Conservation (phyloP, 2,113 vertebrate species). For the Triplophysa rosa region DNA sequence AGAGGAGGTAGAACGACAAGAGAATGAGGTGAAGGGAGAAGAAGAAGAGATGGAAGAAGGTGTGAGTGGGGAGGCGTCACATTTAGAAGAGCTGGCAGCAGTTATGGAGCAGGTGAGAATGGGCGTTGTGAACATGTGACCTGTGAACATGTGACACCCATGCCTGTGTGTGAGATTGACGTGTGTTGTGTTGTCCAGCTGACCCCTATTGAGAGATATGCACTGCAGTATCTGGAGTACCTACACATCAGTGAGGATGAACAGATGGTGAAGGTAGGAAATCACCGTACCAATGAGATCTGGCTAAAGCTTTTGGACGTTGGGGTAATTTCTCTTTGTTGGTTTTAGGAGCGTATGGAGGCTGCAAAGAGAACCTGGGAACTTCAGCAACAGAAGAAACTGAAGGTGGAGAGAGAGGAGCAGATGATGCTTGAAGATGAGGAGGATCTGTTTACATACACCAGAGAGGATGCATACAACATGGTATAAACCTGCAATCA, state of each 20-base stretch:
- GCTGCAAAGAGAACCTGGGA: slow-evolving; percentile 84
- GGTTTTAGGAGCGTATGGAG: slow-evolving; percentile 74
- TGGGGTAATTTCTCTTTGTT: not conserved
- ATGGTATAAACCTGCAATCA: slow-evolving; percentile 75
- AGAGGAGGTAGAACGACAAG: slow-evolving; percentile 50
- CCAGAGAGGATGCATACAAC: slow-evolving; percentile 90
- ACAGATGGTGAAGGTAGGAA: slow-evolving; percentile 66
- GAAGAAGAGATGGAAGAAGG: slow-evolving; percentile 51
- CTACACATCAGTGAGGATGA: slow-evolving; percentile 76
- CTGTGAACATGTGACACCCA: not conserved
- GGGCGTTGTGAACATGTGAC: not conserved
- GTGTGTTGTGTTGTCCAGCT: slow-evolving; percentile 70
- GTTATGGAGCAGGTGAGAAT: slow-evolving; percentile 85
- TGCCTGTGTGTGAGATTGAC: not conserved
- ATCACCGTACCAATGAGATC: too few species aligned
- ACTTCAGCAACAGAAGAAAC: slow-evolving; percentile 77
- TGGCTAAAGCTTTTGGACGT: too few species aligned
- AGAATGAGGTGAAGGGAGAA: slow-evolving; percentile 54
- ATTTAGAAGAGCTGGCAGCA: slow-evolving; percentile 82
- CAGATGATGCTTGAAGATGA: slow-evolving; percentile 78
- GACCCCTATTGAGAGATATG: slow-evolving; percentile 93
- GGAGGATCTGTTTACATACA: slow-evolving; percentile 89
- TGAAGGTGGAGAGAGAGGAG: slow-evolving; percentile 79
- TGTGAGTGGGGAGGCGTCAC: slow-evolving; percentile 74
- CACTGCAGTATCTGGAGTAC: slow-evolving; percentile 88